These are phyloP conservation scores for Sciurus carolinensis DNA, from an alignment of 2,797 vertebrate genomes.

Conservation along the genomic window DNA sequence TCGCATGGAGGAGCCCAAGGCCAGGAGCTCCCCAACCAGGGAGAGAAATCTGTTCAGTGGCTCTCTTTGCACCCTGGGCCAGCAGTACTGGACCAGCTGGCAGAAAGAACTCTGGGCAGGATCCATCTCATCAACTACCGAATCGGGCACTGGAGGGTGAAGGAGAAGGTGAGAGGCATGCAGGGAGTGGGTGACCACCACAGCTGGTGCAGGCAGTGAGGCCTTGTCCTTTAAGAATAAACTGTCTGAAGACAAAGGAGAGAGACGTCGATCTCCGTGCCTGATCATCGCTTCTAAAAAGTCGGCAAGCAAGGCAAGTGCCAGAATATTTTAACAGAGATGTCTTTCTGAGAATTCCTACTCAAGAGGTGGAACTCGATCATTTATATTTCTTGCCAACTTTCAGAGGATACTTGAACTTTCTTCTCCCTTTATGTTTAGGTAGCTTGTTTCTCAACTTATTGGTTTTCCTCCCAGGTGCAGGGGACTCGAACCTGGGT, in stretches of 20 bases:
- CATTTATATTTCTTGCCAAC: neutral
- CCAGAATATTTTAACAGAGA: no score
- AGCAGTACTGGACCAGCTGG: fast-evolving
- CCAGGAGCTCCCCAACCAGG: neutral
- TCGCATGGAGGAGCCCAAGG: fast-evolving
- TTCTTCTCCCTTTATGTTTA: neutral
- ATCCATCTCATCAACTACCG: neutral
- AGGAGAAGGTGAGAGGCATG: neutral
- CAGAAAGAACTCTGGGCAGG: neutral
- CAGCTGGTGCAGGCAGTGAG: neutral
- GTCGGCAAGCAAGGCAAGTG: neutral
- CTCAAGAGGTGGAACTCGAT: fast-evolving
- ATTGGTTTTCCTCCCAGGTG: no score
- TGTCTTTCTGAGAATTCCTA: neutral
- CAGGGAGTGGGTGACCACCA: no score
- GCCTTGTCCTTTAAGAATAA: neutral
- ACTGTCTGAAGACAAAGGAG: neutral
- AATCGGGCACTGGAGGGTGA: neutral
- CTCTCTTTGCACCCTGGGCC: neutral
- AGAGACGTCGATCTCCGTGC: no score
- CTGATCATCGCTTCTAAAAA: neutral
- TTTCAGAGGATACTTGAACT: no score
- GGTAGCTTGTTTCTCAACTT: neutral
- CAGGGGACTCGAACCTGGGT: no score
- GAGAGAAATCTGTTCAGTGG: neutral